These are phyloP conservation scores for Symphodus melops DNA, from an alignment of 2,113 vertebrate species.

Conservation along the genomic window DNA sequence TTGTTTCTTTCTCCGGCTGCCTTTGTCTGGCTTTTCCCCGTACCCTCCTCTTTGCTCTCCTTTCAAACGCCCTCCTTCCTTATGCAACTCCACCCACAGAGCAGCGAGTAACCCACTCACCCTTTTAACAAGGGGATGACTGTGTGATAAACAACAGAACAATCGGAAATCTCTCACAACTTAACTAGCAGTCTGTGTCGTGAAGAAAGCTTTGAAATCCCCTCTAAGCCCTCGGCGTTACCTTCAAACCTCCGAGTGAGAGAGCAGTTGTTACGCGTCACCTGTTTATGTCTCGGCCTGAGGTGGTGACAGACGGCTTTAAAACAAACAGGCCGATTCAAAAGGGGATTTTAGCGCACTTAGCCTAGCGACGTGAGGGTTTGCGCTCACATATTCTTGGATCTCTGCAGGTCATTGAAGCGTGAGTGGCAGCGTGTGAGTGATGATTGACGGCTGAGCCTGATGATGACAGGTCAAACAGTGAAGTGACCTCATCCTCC, in stretches of 20 bases:
- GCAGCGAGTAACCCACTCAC: conserved; percentile 57
- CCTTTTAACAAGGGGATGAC: conserved; percentile 67
- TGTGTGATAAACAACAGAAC: conserved; percentile 57
- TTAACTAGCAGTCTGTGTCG: conserved; percentile 35
- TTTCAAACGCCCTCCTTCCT: conserved; percentile 61
- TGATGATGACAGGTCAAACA: conserved; percentile 82
- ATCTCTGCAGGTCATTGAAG: conserved; percentile 65
- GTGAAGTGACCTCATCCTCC: conserved; percentile 65
- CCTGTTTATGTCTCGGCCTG: conserved; percentile 66
- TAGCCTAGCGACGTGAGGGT: conserved; percentile 40
- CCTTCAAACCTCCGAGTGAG: conserved; percentile 44
- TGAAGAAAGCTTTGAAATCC: conserved; percentile 45
- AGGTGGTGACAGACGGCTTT: conserved; percentile 65
- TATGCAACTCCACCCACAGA: conserved; percentile 69
- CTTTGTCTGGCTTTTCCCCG: conserved; percentile 72
- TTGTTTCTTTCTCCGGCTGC: conserved; percentile 80
- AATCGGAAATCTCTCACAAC: conserved; percentile 48
- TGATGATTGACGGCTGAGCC: conserved; percentile 76
- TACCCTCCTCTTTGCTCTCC: conserved; percentile 72
- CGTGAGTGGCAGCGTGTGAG: conserved; percentile 68
- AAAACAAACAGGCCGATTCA: conserved; percentile 65
- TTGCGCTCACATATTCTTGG: conserved; percentile 46
- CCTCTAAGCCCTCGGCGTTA: conserved; percentile 25
- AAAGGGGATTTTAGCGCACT: conserved; percentile 61
- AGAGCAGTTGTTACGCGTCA: conserved; percentile 58